Conservation (phyloP, 1,140 invertebrate species). For the Rhyzopertha dominica region DNA sequence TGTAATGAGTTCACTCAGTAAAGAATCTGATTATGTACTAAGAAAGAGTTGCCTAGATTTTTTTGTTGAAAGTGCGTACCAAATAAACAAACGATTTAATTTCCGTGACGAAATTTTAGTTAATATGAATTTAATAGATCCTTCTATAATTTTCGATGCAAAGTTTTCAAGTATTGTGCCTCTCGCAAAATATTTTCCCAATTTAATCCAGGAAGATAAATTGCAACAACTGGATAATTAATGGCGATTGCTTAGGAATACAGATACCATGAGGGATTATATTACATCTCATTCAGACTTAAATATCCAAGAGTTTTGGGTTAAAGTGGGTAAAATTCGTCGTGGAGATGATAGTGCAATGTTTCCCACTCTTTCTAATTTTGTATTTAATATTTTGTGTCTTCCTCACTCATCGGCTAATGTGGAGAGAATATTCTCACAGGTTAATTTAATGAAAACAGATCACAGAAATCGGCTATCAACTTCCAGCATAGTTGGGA, state of each 20-base stretch:
- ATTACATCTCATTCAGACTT: neutral
- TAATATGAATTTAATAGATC: slow-evolving; percentile 10
- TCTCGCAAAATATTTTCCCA: neutral
- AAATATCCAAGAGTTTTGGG: slow-evolving; percentile 13
- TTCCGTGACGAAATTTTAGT: no score
- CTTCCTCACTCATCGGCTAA: slow-evolving; percentile 21
- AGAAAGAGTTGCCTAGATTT: no score
- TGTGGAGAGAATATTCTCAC: slow-evolving; percentile 19
- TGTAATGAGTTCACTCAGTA: slow-evolving; percentile 7
- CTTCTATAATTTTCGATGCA: neutral
- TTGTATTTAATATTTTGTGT: slow-evolving; percentile 18
- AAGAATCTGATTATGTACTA: no score
- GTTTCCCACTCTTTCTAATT: slow-evolving; percentile 11
- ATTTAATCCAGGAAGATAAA: no score
- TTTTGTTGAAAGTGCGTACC: no score
- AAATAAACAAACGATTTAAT: no score
- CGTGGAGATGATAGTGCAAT: slow-evolving; percentile 8
- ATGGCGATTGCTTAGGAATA: slow-evolving; percentile 14
- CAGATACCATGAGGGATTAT: no score
- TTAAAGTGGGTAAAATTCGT: slow-evolving; percentile 4
- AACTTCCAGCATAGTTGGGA: no score
- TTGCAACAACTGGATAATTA: slow-evolving; percentile 10
- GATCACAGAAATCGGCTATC: slow-evolving; percentile 21
- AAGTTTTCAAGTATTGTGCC: slow-evolving; percentile 1
- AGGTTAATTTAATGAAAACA: slow-evolving; percentile 18